Conservation (phyloP, 2,888 invertebrate species). For the Tetheella fluctuosa region DNA sequence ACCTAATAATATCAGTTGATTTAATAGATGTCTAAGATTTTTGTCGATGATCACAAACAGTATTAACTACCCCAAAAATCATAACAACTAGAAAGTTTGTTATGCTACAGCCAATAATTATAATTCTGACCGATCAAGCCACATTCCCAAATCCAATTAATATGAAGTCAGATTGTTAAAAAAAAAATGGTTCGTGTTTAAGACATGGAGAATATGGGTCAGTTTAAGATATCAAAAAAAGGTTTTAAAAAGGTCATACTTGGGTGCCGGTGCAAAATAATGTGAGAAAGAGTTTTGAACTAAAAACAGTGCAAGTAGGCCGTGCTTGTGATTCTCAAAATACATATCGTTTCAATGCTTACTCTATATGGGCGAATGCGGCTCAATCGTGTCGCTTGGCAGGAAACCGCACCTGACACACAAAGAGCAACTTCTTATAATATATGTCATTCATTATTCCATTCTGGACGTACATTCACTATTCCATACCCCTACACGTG, state of each 20-base stretch:
- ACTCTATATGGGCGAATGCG: conserved; percentile 81
- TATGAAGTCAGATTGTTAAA: neutral
- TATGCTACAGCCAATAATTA: neutral
- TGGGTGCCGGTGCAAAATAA: conserved; percentile 14
- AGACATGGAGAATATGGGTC: neutral
- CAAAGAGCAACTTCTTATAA: conserved; percentile 59
- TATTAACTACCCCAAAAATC: no score
- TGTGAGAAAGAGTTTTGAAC: conserved; percentile 2
- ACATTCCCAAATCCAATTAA: conserved; percentile 30
- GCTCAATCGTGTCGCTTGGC: conserved; percentile 80
- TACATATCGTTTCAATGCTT: conserved; percentile 63
- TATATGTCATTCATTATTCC: conserved; percentile 14
- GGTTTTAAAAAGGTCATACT: neutral
- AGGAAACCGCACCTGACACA: conserved; percentile 82
- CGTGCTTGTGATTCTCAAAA: conserved; percentile 45
- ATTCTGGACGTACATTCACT: neutral
- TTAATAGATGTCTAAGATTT: no score
- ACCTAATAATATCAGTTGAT: no score
- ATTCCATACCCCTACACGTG: neutral
- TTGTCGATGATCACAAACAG: no score
- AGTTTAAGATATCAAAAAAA: neutral
- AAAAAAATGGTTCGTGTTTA: neutral
- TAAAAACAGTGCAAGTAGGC: conserved; percentile 35
- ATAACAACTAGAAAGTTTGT: no score
- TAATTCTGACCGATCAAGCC: conserved; percentile 39